A percentile compares a stretch with the other conserved stretches of the same genome.
phyloP scores from a whole-genome alignment of 1,140 invertebrate genomes.

The Rhagoletis zephyria region DNA sequence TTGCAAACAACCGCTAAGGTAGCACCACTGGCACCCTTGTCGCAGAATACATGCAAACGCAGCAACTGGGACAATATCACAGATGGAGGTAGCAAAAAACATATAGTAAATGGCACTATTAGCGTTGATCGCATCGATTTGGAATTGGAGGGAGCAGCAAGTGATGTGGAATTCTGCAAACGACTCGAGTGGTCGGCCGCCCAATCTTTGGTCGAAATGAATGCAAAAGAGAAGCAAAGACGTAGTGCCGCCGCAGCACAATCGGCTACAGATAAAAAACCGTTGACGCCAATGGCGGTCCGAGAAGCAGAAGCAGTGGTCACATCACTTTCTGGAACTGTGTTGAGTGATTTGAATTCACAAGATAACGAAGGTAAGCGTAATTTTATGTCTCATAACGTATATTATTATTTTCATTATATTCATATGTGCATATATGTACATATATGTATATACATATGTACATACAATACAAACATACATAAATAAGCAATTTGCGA shows the following conservation, averaged over 20 bases:
- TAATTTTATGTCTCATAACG: too few relatives aligned
- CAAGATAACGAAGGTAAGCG: background rate
- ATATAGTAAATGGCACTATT: background rate
- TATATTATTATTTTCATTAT: too few relatives aligned
- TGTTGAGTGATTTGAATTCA: background rate
- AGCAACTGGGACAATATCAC: constrained; percentile 60
- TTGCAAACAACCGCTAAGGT: background rate
- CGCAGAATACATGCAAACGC: constrained; percentile 59
- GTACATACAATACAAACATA: too few relatives aligned
- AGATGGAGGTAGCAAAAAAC: constrained; percentile 60
- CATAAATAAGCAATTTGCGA: too few relatives aligned
- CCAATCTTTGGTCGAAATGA: constrained; percentile 71
- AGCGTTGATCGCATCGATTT: constrained; percentile 22
- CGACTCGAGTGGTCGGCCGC: constrained; percentile 71
- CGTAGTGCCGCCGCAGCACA: constrained; percentile 7
- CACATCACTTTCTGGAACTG: background rate
- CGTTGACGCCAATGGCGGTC: background rate
- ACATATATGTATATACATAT: too few relatives aligned
- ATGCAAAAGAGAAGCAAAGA: constrained; percentile 68
- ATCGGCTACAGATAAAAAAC: background rate
- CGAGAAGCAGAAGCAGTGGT: background rate
- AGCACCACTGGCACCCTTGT: background rate
- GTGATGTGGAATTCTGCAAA: constrained; percentile 61
- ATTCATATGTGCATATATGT: too few relatives aligned
- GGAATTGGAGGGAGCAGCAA: constrained; percentile 41